phyloP scores from a whole-genome alignment of 1,140 invertebrate species.

The Meloidogyne hapla region DNA sequence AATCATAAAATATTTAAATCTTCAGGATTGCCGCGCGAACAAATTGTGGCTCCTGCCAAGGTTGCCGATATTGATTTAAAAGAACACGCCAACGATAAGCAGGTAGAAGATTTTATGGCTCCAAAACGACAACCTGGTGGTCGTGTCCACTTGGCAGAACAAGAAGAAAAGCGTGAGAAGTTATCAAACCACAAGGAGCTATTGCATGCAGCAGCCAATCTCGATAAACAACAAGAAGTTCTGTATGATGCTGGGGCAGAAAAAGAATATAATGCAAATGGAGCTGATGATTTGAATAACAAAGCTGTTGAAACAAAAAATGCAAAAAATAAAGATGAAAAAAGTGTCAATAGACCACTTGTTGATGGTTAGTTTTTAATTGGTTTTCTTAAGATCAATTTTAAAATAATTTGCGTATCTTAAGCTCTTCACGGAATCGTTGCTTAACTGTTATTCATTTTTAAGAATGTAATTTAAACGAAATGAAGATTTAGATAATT shows the following conservation, averaged over 20 bases:
- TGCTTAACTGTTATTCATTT: neutral
- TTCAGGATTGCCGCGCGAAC: neutral
- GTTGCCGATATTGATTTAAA: neutral
- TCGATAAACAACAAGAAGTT: conserved; percentile 10
- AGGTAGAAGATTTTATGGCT: neutral
- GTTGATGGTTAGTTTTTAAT: too few relatives aligned
- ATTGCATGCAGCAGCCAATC: conserved; percentile 8
- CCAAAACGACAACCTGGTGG: neutral
- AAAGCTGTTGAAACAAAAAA: neutral
- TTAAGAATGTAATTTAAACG: too few relatives aligned
- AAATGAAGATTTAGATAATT: neutral
- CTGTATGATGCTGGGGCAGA: neutral
- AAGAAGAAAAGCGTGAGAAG: neutral
- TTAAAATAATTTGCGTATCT: neutral
- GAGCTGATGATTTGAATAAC: neutral
- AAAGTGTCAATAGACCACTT: neutral
- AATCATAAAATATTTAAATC: neutral
- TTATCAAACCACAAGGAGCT: conserved; percentile 9
- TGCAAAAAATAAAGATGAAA: neutral
- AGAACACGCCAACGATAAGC: neutral
- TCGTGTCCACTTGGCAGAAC: conserved; percentile 3
- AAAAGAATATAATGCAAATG: neutral
- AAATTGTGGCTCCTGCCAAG: neutral
- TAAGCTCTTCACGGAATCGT: conserved; percentile 5
- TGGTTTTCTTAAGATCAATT: neutral